These are phyloP conservation scores for Drosophila quadrilineata DNA, from an alignment of 1,140 invertebrate genomes.

Conservation along the genomic window DNA sequence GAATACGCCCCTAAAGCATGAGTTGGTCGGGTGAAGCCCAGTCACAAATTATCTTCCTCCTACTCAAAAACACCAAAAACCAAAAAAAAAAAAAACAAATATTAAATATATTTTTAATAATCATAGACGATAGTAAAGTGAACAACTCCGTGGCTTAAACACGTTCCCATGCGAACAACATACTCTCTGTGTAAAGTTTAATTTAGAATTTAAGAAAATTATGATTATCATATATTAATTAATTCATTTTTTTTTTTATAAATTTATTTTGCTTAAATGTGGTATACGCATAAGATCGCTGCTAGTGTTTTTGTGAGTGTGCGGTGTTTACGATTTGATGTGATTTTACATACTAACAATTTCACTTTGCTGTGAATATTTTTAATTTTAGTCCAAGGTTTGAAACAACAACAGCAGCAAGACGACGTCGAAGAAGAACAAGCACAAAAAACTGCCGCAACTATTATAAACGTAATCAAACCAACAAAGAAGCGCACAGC, in stretches of 20 bases:
- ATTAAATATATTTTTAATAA: not conserved
- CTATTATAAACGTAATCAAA: slow-evolving; percentile 68
- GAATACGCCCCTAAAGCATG: slow-evolving; percentile 19
- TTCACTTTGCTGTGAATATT: slow-evolving; percentile 61
- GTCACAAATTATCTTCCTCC: slow-evolving; percentile 21
- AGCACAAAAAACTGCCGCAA: slow-evolving; percentile 10
- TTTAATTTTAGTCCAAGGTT: slow-evolving; percentile 81
- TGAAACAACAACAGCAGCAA: slow-evolving; percentile 59
- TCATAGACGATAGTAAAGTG: not conserved
- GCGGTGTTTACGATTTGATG: slow-evolving; percentile 60
- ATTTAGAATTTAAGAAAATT: no score
- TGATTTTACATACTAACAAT: slow-evolving; percentile 65
- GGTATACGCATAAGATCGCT: no score
- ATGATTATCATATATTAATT: not conserved
- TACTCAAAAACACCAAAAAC: no score
- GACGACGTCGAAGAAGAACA: not conserved
- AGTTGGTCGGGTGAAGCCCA: slow-evolving; percentile 19
- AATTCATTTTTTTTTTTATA: not conserved
- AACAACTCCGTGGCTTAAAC: slow-evolving; percentile 11
- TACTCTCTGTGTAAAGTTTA: no score
- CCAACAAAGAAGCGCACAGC: slow-evolving; percentile 54
- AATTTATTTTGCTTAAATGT: no score
- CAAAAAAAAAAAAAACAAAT: not conserved
- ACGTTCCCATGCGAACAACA: no score
- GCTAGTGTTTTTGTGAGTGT: not conserved